Evolutionary conservation across 2,113 vertebrate species (phyloP), one percentile per base, ranked within the genome.

Genomic region (Myodes glareolus): DNA sequence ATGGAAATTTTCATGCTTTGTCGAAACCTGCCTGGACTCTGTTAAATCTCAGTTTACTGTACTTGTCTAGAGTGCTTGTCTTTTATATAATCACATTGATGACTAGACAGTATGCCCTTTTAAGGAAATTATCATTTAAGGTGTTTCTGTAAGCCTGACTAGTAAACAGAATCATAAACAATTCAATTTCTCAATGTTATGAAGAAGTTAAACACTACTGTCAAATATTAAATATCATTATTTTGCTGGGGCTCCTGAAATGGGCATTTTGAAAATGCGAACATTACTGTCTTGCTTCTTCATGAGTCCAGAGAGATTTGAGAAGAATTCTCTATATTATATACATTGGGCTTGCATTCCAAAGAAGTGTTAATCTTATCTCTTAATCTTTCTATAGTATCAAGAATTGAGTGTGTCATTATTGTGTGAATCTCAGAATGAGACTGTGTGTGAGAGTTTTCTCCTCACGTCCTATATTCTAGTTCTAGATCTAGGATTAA

Each of bases 11-110:
- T 47, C 12, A 27, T 50, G 7, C 4, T 45, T 78, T 78, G 68
- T 78, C 45, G 3, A 78, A 27, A 78, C 7, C 45, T 50, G 11
- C 12, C 14, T 78, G 45, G 45, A 78, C 27, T 78, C 14, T 50
- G 1, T 78, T 78, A 50, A 47, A 50, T 78, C 45, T 42, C 39
- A 39, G n/a, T 75, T 75, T 75, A 75, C 72, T 75, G 21, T 39
- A 11, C 16, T 75, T 21, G 19, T 73, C 72, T 39, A 21, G 16
- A 98, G 99, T 98, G 97, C 98, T 98, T 98, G 98, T 99, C 99
- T 99, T 98, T 98, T 98, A 98, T 99, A 98, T 50, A 73, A 39
- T 42, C 23, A 27, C 39, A 42, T 75, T 75, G 73, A 1, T 45
- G 39, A 45, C 12, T 23, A 42, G 39, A 45, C 23, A 25, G 9